These are phyloP conservation scores for Astreopora myriophthalma DNA, from an alignment of 64 coral and sea anemone species.

Conservation along the genomic window DNA sequence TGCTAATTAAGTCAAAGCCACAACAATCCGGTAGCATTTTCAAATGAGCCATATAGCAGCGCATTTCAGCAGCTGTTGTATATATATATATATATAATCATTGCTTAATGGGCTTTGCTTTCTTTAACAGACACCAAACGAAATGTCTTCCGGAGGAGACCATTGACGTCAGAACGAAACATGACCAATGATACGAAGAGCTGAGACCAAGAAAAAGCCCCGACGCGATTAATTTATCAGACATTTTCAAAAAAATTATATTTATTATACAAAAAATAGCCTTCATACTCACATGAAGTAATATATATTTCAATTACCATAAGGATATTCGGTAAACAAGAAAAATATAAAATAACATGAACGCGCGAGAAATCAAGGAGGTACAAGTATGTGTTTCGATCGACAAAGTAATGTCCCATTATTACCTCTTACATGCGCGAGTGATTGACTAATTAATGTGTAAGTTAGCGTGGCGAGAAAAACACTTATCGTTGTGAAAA, in stretches of 20 bases:
- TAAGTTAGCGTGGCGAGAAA: neutral
- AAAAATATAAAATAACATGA: too few species aligned
- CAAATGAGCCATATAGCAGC: too few species aligned
- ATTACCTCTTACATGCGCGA: too few species aligned
- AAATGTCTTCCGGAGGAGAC: neutral
- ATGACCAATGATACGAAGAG: neutral
- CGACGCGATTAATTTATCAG: neutral
- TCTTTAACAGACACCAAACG: neutral
- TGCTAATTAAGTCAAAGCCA: too few species aligned
- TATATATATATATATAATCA: neutral
- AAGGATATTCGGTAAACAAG: neutral
- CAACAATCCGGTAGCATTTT: too few species aligned
- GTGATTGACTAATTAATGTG: too few species aligned
- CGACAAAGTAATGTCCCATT: too few species aligned
- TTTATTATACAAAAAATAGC: neutral
- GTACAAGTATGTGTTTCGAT: too few species aligned
- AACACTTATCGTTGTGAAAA: neutral
- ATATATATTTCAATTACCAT: neutral
- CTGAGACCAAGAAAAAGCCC: neutral
- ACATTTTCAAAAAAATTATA: neutral
- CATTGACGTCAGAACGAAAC: neutral
- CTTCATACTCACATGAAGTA: neutral
- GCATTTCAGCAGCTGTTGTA: too few species aligned
- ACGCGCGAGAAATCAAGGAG: too few species aligned
- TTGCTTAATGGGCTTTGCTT: neutral